Percentiles rank a stretch among this genome's conserved stretches.
Conservation (phyloP, 2,113 vertebrate genomes). For the Ornithorhynchus anatinus region DNA sequence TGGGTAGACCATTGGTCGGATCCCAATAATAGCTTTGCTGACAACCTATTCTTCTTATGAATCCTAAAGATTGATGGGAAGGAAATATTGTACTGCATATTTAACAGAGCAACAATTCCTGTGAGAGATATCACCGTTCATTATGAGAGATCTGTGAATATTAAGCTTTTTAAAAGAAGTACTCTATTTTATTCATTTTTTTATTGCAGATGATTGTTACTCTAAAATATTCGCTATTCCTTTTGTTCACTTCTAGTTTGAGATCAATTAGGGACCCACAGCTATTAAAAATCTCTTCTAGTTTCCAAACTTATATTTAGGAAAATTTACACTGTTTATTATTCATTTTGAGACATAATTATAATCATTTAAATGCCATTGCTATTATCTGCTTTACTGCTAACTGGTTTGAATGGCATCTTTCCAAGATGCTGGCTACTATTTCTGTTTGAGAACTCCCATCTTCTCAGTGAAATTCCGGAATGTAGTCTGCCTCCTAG, state of each 20-base stretch:
- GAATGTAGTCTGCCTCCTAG: too few species aligned
- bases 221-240: not conserved
- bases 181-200: not conserved
- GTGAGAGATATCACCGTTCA: not conserved
- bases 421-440: not conserved
- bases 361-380: not conserved
- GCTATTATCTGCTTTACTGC: not conserved
- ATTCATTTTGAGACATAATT: not conserved
- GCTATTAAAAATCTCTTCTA: not conserved
- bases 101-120: not conserved
- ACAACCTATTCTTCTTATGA: too few species aligned
- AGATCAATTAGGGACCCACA: not conserved
- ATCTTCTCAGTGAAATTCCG: too few species aligned
- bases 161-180: not conserved
- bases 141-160: not conserved
- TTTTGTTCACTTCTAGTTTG: not conserved
- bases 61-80: too few species aligned
- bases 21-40: too few species aligned
- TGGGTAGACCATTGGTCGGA: too few species aligned
- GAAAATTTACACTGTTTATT: constrained; percentile 2
- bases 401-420: not conserved
- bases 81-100: too few species aligned
- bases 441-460: too few species aligned
- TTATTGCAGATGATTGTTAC: not conserved
- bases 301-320: not conserved